phyloP scores from a whole-genome alignment of 2,888 invertebrate species.

The Dynastes tityus region DNA sequence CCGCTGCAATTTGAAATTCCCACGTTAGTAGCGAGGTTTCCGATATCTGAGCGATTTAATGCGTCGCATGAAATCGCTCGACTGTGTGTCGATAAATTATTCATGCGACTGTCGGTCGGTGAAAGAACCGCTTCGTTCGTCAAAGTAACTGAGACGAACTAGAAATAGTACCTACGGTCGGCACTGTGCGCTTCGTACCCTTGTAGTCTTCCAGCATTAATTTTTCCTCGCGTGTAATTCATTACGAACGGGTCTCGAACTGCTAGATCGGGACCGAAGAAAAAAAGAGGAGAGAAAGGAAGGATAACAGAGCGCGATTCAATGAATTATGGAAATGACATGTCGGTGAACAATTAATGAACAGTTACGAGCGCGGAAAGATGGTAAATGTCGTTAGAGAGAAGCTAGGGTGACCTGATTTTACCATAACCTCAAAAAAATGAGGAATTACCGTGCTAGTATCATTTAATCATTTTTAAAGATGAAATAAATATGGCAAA shows the following conservation, averaged over 20 bases:
- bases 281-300: neutral
- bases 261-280: neutral
- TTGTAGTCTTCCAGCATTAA: neutral
- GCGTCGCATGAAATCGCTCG: slow-evolving; percentile 40
- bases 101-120: slow-evolving; percentile 19
- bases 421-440: too few relatives aligned
- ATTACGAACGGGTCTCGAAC: neutral
- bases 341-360: slow-evolving; percentile 25
- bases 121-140: neutral
- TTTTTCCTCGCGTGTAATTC: slow-evolving; percentile 6
- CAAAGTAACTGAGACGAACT: neutral
- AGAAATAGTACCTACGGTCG: neutral
- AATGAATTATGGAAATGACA: slow-evolving; percentile 49
- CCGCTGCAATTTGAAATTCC: slow-evolving; percentile 34
- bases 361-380: too few relatives aligned
- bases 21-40: slow-evolving; percentile 32
- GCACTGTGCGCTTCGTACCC: neutral
- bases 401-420: too few relatives aligned
- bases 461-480: too few relatives aligned
- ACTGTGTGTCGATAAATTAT: slow-evolving; percentile 41
- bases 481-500: too few relatives aligned
- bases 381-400: too few relatives aligned
- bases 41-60: slow-evolving; percentile 46
- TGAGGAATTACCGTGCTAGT: too few relatives aligned
- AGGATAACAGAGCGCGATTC: neutral